Evolutionary conservation across 2,888 invertebrate genomes (phyloP).

Genomic region (Tyria jacobaeae): DNA sequence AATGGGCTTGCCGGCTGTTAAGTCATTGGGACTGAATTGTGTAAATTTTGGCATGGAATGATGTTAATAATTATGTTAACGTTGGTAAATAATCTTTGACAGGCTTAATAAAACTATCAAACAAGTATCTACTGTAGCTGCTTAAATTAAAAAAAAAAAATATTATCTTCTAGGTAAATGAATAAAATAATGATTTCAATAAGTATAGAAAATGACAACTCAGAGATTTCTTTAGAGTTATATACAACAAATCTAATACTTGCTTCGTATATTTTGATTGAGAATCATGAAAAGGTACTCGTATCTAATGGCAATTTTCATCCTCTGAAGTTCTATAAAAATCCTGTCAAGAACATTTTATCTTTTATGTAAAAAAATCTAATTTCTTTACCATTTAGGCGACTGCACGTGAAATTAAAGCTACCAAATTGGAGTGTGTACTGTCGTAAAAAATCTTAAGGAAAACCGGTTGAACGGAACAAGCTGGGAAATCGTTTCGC

Average conservation of each 20-base stretch:
- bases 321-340: constrained; percentile 27
- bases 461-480: constrained; percentile 46
- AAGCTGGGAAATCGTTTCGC: constrained; percentile 55
- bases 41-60: too few relatives aligned
- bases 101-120: too few relatives aligned
- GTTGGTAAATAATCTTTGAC: too few relatives aligned
- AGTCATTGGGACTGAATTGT: too few relatives aligned
- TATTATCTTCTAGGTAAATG: too few relatives aligned
- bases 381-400: constrained; percentile 42
- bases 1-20: too few relatives aligned
- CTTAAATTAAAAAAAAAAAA: too few relatives aligned
- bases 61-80: too few relatives aligned
- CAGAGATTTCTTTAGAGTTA: neutral
- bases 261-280: neutral
- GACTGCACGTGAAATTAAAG: constrained; percentile 47
- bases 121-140: too few relatives aligned
- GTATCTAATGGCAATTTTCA: constrained; percentile 6
- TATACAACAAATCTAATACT: neutral
- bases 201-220: neutral
- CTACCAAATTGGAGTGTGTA: constrained; percentile 45
- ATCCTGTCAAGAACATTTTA: constrained; percentile 20
- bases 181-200: neutral
- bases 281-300: neutral
- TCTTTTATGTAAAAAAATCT: constrained; percentile 29
- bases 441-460: constrained; percentile 52